Conservation (phyloP, 1,140 invertebrate species). For the Meloidogyne chitwoodi region DNA sequence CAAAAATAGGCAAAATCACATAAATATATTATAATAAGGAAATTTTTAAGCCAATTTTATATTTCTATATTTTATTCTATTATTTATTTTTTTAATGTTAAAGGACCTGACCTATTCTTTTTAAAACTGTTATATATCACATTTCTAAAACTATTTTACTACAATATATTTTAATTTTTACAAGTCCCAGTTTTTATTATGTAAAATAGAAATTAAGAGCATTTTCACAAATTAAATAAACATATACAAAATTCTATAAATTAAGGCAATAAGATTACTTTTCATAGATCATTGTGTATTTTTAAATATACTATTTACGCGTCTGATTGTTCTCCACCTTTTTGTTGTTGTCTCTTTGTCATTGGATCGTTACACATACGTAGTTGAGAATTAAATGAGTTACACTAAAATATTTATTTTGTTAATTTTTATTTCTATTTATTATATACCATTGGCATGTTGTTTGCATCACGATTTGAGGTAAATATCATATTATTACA, state of each 20-base stretch:
- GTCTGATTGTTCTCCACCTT: slow-evolving; percentile 23
- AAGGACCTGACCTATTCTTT: background rate
- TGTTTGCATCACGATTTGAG: slow-evolving; percentile 24
- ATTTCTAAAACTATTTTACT: too few relatives aligned
- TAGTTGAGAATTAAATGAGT: slow-evolving; percentile 50
- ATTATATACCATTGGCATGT: slow-evolving; percentile 20
- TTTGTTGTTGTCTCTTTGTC: slow-evolving; percentile 26
- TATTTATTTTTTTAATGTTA: too few relatives aligned
- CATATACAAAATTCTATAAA: slow-evolving; percentile 2
- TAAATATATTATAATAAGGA: background rate
- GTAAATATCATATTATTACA: slow-evolving; percentile 56
- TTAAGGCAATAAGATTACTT: background rate
- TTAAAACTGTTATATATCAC: background rate
- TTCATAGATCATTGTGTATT: background rate
- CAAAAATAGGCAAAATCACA: background rate
- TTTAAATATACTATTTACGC: slow-evolving; percentile 1
- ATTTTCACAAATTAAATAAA: background rate
- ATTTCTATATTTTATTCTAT: too few relatives aligned
- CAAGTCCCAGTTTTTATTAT: too few relatives aligned
- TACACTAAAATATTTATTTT: slow-evolving; percentile 43
- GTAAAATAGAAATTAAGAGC: too few relatives aligned
- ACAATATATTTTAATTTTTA: too few relatives aligned
- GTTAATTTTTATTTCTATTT: background rate
- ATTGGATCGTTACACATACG: slow-evolving; percentile 31
- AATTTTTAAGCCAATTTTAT: too few relatives aligned